Evolutionary conservation across 2,113 vertebrate species (phyloP), one percentile per base, ranked within the genome.

Genomic region (Delphinus delphis): DNA sequence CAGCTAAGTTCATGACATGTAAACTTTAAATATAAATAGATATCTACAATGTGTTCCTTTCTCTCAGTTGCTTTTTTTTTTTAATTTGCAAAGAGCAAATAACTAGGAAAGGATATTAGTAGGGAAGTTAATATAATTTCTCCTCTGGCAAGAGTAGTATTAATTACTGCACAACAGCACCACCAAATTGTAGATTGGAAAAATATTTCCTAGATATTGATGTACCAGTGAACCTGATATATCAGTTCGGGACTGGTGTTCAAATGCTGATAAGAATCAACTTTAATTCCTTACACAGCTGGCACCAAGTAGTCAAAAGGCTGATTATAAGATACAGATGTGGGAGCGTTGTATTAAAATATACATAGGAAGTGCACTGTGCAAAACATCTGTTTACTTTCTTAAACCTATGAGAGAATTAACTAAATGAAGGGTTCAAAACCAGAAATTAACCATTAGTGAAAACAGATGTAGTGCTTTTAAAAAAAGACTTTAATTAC

Each of bases 21-120:
- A 98, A 96, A 92, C 98, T 98, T 98, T 94, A 98, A 98, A 97
- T 98, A 99, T 98, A 98, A 99, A 99, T 98, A 99, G 98, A 28
- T 98, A 98, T 99, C 98, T 99, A 99, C 98, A 99, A 87, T 91
- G 95, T 96, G 68, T 96, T 96, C 98, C 97, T 98, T 98, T 97
- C 94, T 41, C 83, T 96, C 33, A 8, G 67, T 79, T 76, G 74
- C 55, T 77, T 87, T 95, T 97, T 88, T 96, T 79, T 84, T 84
- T 83, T 17, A 90, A 81, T 96, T 97, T 98, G 90, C 97, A 95
- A 98, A 95, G 93, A 98, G 97, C 84, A 98, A 97, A 97, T 55
- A 90, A 95, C 86, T 95, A 87, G 53, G 95, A 97, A 98, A 98
- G 85, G 62, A 62, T 58, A 67, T 80, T 55, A 15, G 60, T 21